Evolutionary conservation across 1,140 invertebrate species (phyloP).

Genomic region (Marisa cornuarietis): DNA sequence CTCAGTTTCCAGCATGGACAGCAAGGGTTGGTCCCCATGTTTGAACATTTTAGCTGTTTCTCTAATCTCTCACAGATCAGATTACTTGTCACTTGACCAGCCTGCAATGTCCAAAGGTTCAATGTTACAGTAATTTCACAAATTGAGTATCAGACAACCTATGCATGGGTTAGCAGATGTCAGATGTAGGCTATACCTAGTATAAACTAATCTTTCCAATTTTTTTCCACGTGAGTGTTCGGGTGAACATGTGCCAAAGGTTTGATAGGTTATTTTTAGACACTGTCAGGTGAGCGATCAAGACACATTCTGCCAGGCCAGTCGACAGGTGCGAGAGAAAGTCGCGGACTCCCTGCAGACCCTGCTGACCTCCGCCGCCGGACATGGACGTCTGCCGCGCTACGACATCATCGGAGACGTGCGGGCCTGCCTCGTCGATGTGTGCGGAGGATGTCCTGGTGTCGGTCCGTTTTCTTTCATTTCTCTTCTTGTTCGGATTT

Average conservation of each 20-base stretch:
- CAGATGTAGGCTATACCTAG: too few relatives aligned
- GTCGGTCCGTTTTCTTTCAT: constrained; percentile 12
- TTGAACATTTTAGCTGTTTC: neutral
- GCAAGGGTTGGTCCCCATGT: neutral
- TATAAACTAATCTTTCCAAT: too few relatives aligned
- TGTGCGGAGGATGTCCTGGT: constrained; percentile 35
- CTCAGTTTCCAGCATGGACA: constrained; percentile 14
- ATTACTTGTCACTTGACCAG: too few relatives aligned
- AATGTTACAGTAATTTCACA: too few relatives aligned
- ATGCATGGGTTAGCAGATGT: too few relatives aligned
- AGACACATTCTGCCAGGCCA: constrained; percentile 11
- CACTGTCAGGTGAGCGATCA: constrained; percentile 11
- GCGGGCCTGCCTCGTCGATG: constrained; percentile 28
- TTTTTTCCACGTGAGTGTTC: too few relatives aligned
- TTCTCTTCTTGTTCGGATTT: neutral
- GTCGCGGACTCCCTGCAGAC: constrained; percentile 18
- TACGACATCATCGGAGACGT: constrained; percentile 25
- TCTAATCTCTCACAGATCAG: neutral
- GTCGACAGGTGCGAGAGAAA: neutral
- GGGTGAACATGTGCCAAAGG: neutral
- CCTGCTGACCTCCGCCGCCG: constrained; percentile 30
- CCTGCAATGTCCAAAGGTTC: too few relatives aligned
- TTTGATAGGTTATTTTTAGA: neutral
- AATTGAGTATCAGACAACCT: too few relatives aligned
- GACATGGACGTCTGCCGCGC: constrained; percentile 5